Conservation (phyloP, 2,113 vertebrate species). For the Caranx ignobilis region DNA sequence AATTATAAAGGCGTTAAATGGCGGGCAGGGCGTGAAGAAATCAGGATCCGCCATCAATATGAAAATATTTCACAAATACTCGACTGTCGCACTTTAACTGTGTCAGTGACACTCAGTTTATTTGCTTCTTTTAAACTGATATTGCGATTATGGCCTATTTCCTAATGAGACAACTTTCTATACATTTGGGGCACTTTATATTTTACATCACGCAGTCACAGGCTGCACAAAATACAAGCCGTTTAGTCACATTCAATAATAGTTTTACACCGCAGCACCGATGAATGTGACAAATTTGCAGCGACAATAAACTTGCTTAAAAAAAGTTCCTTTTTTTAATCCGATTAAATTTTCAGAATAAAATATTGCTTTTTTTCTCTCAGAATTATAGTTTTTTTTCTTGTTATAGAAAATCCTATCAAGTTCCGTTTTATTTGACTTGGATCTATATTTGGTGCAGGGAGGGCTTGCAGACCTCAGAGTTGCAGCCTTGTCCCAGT, state of each 20-base stretch:
- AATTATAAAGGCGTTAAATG: constrained; percentile 32
- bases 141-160: neutral
- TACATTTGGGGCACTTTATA: neutral
- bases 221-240: neutral
- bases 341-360: neutral
- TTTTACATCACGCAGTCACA: neutral
- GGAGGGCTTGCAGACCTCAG: neutral
- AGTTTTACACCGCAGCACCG: neutral
- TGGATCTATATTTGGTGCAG: neutral
- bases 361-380: neutral
- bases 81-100: neutral
- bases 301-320: neutral
- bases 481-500: neutral
- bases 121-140: neutral
- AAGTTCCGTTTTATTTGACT: neutral
- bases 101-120: neutral
- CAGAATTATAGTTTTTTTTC: neutral
- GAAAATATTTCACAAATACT: neutral
- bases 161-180: neutral
- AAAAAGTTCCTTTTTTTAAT: neutral
- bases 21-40: neutral
- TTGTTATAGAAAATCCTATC: neutral
- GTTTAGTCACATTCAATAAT: neutral
- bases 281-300: neutral
- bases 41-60: neutral